Evolutionary conservation across 2,888 invertebrate genomes (phyloP).

Genomic region (Ceramica pisi): DNA sequence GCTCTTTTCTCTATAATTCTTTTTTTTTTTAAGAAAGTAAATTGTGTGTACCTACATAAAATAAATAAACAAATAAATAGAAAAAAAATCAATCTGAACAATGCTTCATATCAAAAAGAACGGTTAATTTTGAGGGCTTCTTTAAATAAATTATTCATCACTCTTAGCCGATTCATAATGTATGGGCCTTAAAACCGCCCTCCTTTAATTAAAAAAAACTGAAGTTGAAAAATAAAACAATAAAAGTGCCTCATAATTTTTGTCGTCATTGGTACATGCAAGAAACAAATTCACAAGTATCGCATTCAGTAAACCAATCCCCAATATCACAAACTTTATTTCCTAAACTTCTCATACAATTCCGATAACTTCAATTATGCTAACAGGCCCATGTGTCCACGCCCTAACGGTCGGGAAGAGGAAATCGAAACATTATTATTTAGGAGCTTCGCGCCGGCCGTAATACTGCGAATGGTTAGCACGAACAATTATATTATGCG

Average conservation of each 20-base stretch:
- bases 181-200: too few relatives aligned
- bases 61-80: too few relatives aligned
- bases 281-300: background rate
- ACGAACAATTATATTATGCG: slow-evolving; percentile 30
- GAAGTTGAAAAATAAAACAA: background rate
- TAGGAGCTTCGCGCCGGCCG: slow-evolving; percentile 33
- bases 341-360: background rate
- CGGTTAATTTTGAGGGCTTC: too few relatives aligned
- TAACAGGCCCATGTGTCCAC: slow-evolving; percentile 4
- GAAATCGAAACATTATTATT: slow-evolving; percentile 61
- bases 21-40: too few relatives aligned
- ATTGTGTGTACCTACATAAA: too few relatives aligned
- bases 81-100: too few relatives aligned
- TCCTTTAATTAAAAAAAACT: too few relatives aligned
- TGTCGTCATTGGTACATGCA: background rate
- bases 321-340: background rate
- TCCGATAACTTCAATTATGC: background rate
- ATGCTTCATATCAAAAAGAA: too few relatives aligned
- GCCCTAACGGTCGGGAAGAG: slow-evolving; percentile 46
- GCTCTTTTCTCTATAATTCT: too few relatives aligned
- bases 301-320: background rate
- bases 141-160: too few relatives aligned
- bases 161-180: too few relatives aligned
- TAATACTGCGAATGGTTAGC: slow-evolving; percentile 20
- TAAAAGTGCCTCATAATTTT: background rate